Evolutionary conservation across 2,888 invertebrate genomes (phyloP), one percentile per base, ranked within the genome.

Genomic region (Apocheima hispidaria): DNA sequence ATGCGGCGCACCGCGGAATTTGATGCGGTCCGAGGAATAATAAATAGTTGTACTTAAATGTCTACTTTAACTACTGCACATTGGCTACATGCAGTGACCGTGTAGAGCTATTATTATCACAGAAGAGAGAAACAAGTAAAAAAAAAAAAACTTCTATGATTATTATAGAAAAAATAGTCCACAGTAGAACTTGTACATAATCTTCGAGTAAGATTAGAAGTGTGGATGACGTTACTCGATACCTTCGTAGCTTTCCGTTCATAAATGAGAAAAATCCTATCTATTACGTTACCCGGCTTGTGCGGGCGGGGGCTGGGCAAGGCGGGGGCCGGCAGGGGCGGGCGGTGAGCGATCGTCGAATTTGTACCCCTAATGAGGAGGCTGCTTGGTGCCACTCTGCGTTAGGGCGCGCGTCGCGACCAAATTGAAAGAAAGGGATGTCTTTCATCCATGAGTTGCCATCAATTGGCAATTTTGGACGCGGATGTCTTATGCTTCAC

Each of bases 311-410:
- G 33, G 46, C 28, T 18, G 23, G n/a, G 44, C 6, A 12, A 18
- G 30, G 46, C 23, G 30, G 18, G 46, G 46, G 40, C 62, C n/a
- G 26, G 40, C 20, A n/a, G n/a, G 40, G 40, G 40, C 2, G 46
- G 23, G 20, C 12, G 46, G 65, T 70, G 75, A 75, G 66, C 60
- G 72, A 77, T 78, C 68, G 58, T 59, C 52, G 56, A 73, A 74
- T 77, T 74, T 71, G 73, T 77, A 64, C 56, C 54, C 64, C 62
- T 78, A 77, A 78, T 75, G 77, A 73, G 70, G 38, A 63, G 53
- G 61, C 67, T 63, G 53, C 59, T 66, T 66, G 65, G 61, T 73
- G 71, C 66, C 70, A 64, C 51, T 48, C 59, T 33, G 50, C 23
- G 33, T 63, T 26, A 53, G 40, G 48, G 36, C 50, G 33, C 50